Evolutionary conservation across 1,140 invertebrate genomes (phyloP).

Genomic region (Caenorhabditis briggsae): DNA sequence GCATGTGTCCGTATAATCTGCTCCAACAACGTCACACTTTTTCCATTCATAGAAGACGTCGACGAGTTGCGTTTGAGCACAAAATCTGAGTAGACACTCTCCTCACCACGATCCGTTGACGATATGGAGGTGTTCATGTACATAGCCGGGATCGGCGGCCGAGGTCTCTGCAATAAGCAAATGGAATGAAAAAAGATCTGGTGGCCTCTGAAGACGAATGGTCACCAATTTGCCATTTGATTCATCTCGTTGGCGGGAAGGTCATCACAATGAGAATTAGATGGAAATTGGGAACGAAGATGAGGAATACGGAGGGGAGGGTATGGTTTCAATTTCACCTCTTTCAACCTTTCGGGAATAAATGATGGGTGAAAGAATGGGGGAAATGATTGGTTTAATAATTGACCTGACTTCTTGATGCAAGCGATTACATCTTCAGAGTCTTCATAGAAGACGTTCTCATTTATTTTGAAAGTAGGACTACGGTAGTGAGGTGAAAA

Average conservation of each 20-base stretch:
- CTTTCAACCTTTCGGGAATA: constrained; percentile 24
- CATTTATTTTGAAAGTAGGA: too few species aligned
- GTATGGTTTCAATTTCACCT: constrained; percentile 27
- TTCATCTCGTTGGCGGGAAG: constrained; percentile 48
- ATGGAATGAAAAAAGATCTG: constrained; percentile 26
- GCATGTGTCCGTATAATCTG: constrained; percentile 90
- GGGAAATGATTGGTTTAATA: constrained; percentile 43
- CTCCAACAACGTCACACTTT: constrained; percentile 82
- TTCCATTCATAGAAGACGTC: constrained; percentile 10
- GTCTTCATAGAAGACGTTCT: too few species aligned
- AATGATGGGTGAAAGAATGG: constrained; percentile 15
- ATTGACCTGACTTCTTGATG: background rate
- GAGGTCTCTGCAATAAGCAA: constrained; percentile 38
- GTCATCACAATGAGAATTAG: constrained; percentile 50
- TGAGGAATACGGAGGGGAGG: background rate
- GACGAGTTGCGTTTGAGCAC: constrained; percentile 39
- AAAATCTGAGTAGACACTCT: constrained; percentile 43
- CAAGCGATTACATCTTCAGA: background rate
- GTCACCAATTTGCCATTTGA: constrained; percentile 46
- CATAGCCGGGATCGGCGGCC: constrained; percentile 48
- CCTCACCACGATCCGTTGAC: constrained; percentile 24
- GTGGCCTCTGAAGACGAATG: background rate
- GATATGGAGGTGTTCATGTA: constrained; percentile 40
- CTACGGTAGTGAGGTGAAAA: too few species aligned
- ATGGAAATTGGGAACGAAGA: background rate